These are phyloP conservation scores for Xestia sexstrigata DNA, from an alignment of 2,888 invertebrate species.

Conservation along the genomic window DNA sequence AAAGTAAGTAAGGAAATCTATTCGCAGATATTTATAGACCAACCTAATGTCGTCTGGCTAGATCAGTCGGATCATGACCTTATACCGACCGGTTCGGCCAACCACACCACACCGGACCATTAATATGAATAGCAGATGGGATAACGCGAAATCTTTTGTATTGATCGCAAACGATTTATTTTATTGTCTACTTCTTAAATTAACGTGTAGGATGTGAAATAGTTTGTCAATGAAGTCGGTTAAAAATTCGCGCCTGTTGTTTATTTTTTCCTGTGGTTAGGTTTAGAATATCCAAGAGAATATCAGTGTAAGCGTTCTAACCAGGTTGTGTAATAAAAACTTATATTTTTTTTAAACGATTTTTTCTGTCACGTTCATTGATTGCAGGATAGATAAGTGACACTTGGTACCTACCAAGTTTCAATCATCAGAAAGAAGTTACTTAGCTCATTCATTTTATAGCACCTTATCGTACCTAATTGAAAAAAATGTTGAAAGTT, in stretches of 20 bases:
- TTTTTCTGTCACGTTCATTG: not conserved
- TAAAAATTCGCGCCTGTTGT: slow-evolving; percentile 3
- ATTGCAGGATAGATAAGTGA: not conserved
- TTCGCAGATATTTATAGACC: slow-evolving; percentile 47
- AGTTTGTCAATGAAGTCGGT: no score
- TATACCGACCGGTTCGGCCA: slow-evolving; percentile 67
- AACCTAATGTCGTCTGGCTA: slow-evolving; percentile 48
- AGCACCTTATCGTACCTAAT: not conserved
- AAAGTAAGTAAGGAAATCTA: slow-evolving; percentile 40
- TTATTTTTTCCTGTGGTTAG: not conserved
- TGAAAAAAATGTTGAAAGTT: not conserved
- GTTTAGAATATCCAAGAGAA: not conserved
- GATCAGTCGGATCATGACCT: slow-evolving; percentile 68
- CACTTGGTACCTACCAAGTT: not conserved
- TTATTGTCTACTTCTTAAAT: slow-evolving; percentile 31
- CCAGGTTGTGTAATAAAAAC: not conserved
- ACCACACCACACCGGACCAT: slow-evolving; percentile 36
- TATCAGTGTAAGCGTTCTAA: slow-evolving; percentile 1
- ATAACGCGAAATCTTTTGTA: slow-evolving; percentile 55
- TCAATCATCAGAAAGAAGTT: not conserved
- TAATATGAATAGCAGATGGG: slow-evolving; percentile 61
- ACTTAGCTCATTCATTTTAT: not conserved
- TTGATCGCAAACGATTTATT: slow-evolving; percentile 50
- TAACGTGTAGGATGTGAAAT: slow-evolving; percentile 33
- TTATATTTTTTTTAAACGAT: not conserved